Evolutionary conservation across 2,113 vertebrate species (phyloP).

Genomic region (Labeo rohita): DNA sequence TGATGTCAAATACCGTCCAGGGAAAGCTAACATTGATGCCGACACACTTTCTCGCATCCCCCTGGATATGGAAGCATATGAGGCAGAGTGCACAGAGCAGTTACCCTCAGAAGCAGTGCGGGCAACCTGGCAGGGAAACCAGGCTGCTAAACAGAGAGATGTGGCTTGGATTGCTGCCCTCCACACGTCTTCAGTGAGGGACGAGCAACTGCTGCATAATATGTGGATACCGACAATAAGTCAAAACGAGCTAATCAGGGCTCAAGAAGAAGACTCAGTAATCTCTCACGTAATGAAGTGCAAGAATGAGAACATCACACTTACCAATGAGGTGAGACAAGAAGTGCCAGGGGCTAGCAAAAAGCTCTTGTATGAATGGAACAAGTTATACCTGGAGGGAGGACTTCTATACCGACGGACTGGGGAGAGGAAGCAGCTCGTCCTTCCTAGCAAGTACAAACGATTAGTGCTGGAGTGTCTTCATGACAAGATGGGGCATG

Average conservation of each 20-base stretch:
- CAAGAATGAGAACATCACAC: too few species aligned
- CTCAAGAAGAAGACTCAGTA: too few species aligned
- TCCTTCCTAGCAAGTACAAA: background rate
- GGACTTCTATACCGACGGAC: background rate
- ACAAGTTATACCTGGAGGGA: background rate
- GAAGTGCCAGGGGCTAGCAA: background rate
- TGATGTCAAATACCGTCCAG: background rate
- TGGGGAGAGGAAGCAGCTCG: background rate
- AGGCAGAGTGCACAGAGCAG: background rate
- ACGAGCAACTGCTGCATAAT: too few species aligned
- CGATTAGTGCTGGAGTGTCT: too few species aligned
- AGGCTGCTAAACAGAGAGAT: background rate
- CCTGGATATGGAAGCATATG: background rate
- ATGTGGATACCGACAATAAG: too few species aligned
- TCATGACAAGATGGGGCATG: background rate
- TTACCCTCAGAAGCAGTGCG: background rate
- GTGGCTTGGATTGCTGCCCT: background rate
- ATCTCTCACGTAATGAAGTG: too few species aligned
- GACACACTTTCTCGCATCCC: background rate
- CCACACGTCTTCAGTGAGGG: too few species aligned
- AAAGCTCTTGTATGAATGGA: background rate
- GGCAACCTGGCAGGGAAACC: background rate
- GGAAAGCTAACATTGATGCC: background rate
- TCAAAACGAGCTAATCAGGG: too few species aligned
- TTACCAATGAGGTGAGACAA: background rate